Evolutionary conservation across 2,888 invertebrate species (phyloP), one percentile per base, ranked within the genome.

Genomic region (Drosophila anomalata): DNA sequence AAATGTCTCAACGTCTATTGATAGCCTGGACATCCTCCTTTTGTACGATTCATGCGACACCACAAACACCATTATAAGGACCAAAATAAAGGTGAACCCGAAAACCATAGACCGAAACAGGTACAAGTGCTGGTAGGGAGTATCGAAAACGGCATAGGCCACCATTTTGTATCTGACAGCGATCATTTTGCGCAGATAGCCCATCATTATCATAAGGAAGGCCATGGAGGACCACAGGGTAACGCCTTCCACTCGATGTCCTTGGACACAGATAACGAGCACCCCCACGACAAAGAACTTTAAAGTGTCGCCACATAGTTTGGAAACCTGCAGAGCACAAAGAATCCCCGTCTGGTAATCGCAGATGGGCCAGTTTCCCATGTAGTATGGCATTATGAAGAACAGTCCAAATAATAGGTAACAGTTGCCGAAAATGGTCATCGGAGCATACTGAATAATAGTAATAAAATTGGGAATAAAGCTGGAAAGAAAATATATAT

Each of bases 381-480:
- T 0, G 22, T 66, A 75, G 0, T 67, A 22, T 0, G 81, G 63
- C 11, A 54, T 2, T 12, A 61, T 47, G 9, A 77, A 12, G 5
- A 14, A 42, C 0, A 67, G 0, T 1, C 75, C 81, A 33, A 56
- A 66, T 47, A 54, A 56, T 0, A 69, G 41, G 31, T 47, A 81
- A 12, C 68, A 56, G 4, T 50, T 66, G 0, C 73, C 59, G 24
- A 67, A 81, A 0, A 20, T 9, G 0, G 73, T 73, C 41, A 73
- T 29, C 0, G 78, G 81, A 8, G 75, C 1, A 14, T 59, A 1
- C 1, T 75, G 46, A 71, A 84, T 67, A 12, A 84, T 44, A n/a
- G 42, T 31, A 9, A 69, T 7, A 11, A 48, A 70, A 46, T 81
- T 81, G 22, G 85, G 81, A 39, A 78, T 12, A 6, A 70, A 67